phyloP scores from a whole-genome alignment of 1,140 invertebrate species.

The Bombus superbus region DNA sequence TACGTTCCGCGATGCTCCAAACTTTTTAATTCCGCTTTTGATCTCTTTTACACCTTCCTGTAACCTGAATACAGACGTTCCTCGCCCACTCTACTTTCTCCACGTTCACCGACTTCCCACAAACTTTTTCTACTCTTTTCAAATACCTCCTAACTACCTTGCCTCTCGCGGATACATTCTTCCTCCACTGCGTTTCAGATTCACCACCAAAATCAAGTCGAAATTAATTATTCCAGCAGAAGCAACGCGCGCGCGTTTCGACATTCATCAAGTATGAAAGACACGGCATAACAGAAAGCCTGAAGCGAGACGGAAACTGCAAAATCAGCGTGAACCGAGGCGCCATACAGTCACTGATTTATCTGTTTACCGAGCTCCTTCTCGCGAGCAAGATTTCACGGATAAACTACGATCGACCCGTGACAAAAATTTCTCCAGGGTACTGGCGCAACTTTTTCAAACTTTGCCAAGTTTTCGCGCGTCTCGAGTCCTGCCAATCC shows the following conservation, averaged over 20 bases:
- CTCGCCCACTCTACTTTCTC: neutral
- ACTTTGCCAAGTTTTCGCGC: constrained; percentile 22
- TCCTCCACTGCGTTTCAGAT: neutral
- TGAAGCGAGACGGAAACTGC: constrained; percentile 58
- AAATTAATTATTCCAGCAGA: constrained; percentile 6
- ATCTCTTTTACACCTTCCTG: constrained; percentile 1
- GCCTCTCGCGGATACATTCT: neutral
- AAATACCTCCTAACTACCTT: neutral
- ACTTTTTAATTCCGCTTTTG: constrained; percentile 36
- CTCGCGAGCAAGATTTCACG: constrained; percentile 52
- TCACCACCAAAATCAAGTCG: neutral
- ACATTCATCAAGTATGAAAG: neutral
- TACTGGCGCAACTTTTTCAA: constrained; percentile 46
- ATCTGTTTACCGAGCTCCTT: constrained; percentile 70
- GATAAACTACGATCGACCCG: constrained; percentile 20
- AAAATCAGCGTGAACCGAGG: constrained; percentile 62
- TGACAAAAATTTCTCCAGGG: constrained; percentile 6
- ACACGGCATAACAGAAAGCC: neutral
- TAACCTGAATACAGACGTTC: neutral
- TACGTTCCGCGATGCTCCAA: neutral
- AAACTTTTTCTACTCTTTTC: neutral
- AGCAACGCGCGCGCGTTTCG: neutral
- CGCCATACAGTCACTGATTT: constrained; percentile 67
- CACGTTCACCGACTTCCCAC: neutral
- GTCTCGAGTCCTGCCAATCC: too few relatives aligned